phyloP scores from a whole-genome alignment of 2,888 invertebrate species.

The Chrysolina americana region DNA sequence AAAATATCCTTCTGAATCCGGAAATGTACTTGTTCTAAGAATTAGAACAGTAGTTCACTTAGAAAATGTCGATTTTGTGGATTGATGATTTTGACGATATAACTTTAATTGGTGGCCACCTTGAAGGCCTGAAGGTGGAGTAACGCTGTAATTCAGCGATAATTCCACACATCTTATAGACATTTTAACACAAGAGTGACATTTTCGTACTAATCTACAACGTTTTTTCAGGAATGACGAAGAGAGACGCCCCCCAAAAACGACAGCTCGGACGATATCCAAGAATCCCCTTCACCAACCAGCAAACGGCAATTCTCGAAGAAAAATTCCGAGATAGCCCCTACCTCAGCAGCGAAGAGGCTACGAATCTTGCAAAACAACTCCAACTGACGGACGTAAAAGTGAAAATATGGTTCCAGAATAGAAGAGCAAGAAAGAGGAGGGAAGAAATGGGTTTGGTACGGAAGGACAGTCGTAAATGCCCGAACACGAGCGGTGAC shows the following conservation, averaged over 20 bases:
- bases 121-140: no score
- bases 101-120: no score
- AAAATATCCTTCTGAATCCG: no score
- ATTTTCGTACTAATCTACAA: not conserved
- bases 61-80: no score
- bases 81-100: no score
- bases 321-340: constrained; percentile 78
- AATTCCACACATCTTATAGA: no score
- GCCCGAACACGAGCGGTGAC: not conserved
- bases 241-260: constrained; percentile 68
- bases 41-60: no score
- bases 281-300: constrained; percentile 81
- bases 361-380: constrained; percentile 75
- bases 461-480: constrained; percentile 30
- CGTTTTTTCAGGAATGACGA: constrained; percentile 61
- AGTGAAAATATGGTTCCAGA: constrained; percentile 88
- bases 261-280: constrained; percentile 78
- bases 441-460: constrained; percentile 71
- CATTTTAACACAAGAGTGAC: no score
- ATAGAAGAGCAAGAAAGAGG: constrained; percentile 82
- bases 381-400: constrained; percentile 79
- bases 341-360: constrained; percentile 80
- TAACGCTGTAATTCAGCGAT: no score
- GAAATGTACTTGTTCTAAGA: no score
- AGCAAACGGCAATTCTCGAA: constrained; percentile 79